Conservation (phyloP, 2,113 vertebrate species). For the Carassius gibelio region DNA sequence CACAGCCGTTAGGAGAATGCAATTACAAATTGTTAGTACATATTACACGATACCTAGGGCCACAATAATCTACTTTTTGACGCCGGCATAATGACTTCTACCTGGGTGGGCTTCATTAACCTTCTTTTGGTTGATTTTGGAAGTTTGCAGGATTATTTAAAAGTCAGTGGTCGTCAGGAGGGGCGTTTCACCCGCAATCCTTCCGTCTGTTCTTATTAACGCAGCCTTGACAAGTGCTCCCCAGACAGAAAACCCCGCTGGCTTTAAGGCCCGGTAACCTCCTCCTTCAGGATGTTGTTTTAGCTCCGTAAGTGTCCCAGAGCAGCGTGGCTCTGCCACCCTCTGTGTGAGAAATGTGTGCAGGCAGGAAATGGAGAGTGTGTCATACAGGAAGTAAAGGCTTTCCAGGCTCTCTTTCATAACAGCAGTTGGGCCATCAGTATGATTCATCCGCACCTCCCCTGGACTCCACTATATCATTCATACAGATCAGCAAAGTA, state of each 20-base stretch:
- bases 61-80: slow-evolving; percentile 29
- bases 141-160: slow-evolving; percentile 42
- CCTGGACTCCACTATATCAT: neutral
- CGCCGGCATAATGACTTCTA: slow-evolving; percentile 2
- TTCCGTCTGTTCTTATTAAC: slow-evolving; percentile 61
- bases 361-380: slow-evolving; percentile 61
- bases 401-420: slow-evolving; percentile 44
- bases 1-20: neutral
- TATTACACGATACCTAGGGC: slow-evolving; percentile 16
- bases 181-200: slow-evolving; percentile 23
- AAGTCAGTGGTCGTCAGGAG: slow-evolving; percentile 33
- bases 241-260: slow-evolving; percentile 57
- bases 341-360: slow-evolving; percentile 64
- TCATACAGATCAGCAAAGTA: slow-evolving; percentile 31
- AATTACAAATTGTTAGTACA: slow-evolving; percentile 23
- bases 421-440: slow-evolving; percentile 16
- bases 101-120: slow-evolving; percentile 27
- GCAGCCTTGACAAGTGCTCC: slow-evolving; percentile 62
- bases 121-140: slow-evolving; percentile 12
- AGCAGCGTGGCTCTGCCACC: slow-evolving; percentile 61
- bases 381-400: slow-evolving; percentile 61
- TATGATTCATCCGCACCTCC: slow-evolving; percentile 35
- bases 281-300: slow-evolving; percentile 69
- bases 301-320: slow-evolving; percentile 62
- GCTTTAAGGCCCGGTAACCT: slow-evolving; percentile 59